Evolutionary conservation across 2,888 invertebrate species (phyloP), one percentile per base, ranked within the genome.

Genomic region (Caenorhabditis sp.): DNA sequence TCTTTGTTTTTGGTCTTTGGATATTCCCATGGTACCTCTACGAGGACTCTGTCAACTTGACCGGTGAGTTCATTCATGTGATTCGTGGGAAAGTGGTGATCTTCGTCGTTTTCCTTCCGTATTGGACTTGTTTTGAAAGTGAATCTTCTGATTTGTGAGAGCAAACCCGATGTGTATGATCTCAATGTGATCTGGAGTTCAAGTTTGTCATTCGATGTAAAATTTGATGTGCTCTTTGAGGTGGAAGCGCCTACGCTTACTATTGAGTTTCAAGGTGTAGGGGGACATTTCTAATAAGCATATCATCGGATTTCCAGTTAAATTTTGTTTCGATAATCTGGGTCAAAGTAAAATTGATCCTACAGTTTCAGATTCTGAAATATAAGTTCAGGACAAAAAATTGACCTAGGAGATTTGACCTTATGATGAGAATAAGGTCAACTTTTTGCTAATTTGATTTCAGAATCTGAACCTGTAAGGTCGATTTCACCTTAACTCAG

Each of bases 1-100:
- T 84, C 0, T 84, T 84, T 47, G 44, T 44, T 14, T 80, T 84
- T 47, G 84, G 84, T 22, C 41, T 56, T 22, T 28, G 19, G 4
- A 75, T 80, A 19, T 84, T 84, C 49, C 84, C 84, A 38, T 84
- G 84, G 84, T 12, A 74, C 26, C 35, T 84, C 14, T 84, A 84
- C 28, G 84, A 84, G 19, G 64, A 72, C n/a, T 66, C 76, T 1
- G 68, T 84, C 14, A 80, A 80, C 49, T 63, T 49, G 1, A 80
- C 84, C 38, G 84, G 83, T 83, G 19, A 64, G 51, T 22, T 22
- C 16, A 24, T 26, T 14, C 38, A 35, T n/a, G 35, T 31, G 24
- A 58, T 35, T 14, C 12, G 24, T 19, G 31, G 24, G 35, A 35
- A 22, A 41, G 38, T 61, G 8, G 24, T 41, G 44, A 28, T 49